phyloP scores from a whole-genome alignment of 1,140 invertebrate genomes.

The Caerostris darwini region DNA sequence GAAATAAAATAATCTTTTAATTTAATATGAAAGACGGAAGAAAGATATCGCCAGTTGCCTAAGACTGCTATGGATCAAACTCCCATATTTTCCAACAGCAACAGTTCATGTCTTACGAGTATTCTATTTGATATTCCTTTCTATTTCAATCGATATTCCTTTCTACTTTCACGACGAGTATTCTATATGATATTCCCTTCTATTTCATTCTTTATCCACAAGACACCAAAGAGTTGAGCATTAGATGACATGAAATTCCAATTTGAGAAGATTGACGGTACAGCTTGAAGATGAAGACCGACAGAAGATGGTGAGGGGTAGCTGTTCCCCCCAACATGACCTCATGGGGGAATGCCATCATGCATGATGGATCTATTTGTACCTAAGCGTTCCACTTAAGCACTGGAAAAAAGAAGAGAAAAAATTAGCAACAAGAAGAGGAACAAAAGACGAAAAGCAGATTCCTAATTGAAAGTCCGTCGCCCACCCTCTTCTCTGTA shows the following conservation, averaged over 20 bases:
- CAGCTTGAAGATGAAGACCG: not conserved
- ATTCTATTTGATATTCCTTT: too few species aligned
- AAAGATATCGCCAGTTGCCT: too few species aligned
- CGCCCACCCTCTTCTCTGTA: conserved; percentile 66
- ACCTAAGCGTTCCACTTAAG: conserved; percentile 56
- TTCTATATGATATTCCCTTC: too few species aligned
- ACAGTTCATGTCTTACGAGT: too few species aligned
- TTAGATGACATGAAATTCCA: not conserved
- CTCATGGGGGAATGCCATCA: conserved; percentile 1
- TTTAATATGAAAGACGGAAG: too few species aligned
- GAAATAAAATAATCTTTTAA: too few species aligned
- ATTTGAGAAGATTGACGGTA: conserved; percentile 6
- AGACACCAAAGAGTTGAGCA: not conserved
- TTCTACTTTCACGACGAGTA: too few species aligned
- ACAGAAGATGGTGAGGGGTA: not conserved
- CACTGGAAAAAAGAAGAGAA: conserved; percentile 33
- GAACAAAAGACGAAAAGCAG: conserved; percentile 71
- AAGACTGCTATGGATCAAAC: too few species aligned
- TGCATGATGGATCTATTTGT: conserved; percentile 57
- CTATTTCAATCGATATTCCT: too few species aligned
- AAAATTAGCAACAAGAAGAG: conserved; percentile 38
- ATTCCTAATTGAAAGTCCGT: conserved; percentile 76
- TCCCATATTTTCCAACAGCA: too few species aligned
- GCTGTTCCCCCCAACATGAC: conserved; percentile 22
- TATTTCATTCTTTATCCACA: not conserved